Conservation (phyloP, 2,797 vertebrate genomes). For the Tangara arthus region DNA sequence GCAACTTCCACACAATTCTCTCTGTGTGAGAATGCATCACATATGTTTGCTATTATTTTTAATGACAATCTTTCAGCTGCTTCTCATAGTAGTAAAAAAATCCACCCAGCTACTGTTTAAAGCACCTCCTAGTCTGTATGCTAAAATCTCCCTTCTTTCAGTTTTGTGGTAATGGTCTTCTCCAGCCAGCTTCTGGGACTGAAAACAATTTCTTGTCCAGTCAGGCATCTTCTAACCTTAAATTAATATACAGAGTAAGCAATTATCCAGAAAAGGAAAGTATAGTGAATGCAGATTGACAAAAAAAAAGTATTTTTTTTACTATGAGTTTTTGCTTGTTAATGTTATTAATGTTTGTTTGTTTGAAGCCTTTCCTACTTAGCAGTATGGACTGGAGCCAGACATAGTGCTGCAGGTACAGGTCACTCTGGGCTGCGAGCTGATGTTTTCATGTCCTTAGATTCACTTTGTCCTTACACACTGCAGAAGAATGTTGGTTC, state of each 20-base stretch:
- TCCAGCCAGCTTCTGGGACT: neutral
- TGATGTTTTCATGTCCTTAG: neutral
- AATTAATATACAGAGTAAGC: neutral
- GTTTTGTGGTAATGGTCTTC: neutral
- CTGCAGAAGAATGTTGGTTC: neutral
- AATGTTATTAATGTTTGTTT: neutral
- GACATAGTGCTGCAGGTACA: neutral
- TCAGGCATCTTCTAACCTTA: neutral
- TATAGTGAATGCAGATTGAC: neutral
- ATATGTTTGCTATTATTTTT: slow-evolving; percentile 43
- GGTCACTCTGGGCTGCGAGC: neutral
- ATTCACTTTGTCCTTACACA: neutral
- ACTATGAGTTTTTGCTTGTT: neutral
- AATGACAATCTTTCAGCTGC: slow-evolving; percentile 15
- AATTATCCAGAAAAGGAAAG: neutral
- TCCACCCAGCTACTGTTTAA: neutral
- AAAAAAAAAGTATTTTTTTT: neutral
- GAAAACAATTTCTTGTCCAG: neutral
- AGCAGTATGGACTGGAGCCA: neutral
- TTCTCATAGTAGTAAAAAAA: neutral
- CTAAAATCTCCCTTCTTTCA: neutral
- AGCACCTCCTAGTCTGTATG: neutral
- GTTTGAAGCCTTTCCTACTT: neutral
- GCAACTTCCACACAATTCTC: neutral
- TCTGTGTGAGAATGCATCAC: neutral